A percentile compares a stretch with the other conserved stretches of the same genome.
Conservation (phyloP, 1,140 invertebrate species). For the Myzus persicae region DNA sequence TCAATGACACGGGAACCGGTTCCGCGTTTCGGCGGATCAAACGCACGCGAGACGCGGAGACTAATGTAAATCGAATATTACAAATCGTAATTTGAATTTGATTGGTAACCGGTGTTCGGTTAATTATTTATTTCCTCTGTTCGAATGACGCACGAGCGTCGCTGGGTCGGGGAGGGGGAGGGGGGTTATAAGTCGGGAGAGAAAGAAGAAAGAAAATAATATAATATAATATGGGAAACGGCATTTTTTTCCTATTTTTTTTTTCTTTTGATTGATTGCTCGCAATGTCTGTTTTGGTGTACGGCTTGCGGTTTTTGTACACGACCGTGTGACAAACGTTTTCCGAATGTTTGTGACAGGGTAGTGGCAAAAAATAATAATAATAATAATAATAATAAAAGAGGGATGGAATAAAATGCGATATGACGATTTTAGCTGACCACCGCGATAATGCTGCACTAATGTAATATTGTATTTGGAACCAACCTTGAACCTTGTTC, state of each 20-base stretch:
- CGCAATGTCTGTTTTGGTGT: slow-evolving; percentile 28
- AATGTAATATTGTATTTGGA: not conserved
- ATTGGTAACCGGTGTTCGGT: slow-evolving; percentile 54
- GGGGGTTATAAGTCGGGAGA: not conserved
- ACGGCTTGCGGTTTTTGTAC: slow-evolving; percentile 47
- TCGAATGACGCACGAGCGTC: not conserved
- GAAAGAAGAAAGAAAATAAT: slow-evolving; percentile 29
- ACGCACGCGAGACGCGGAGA: not conserved
- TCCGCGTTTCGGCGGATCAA: slow-evolving; percentile 51
- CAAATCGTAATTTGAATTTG: slow-evolving; percentile 57
- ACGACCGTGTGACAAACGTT: slow-evolving; percentile 57
- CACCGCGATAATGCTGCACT: not conserved
- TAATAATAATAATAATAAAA: slow-evolving; percentile 22
- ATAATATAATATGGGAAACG: slow-evolving; percentile 23
- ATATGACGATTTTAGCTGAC: slow-evolving; percentile 7
- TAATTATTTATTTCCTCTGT: slow-evolving; percentile 48
- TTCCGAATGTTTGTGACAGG: slow-evolving; percentile 58
- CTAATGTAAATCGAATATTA: slow-evolving; percentile 56
- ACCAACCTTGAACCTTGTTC: not conserved
- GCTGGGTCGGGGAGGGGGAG: not conserved
- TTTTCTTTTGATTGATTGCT: slow-evolving; percentile 51
- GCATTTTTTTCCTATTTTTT: slow-evolving; percentile 31
- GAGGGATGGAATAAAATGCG: slow-evolving; percentile 24
- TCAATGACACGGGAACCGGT: slow-evolving; percentile 51
- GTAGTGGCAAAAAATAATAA: slow-evolving; percentile 18